These are phyloP conservation scores for Muschampia plurimacula DNA, from an alignment of 2,888 invertebrate genomes.

Conservation along the genomic window DNA sequence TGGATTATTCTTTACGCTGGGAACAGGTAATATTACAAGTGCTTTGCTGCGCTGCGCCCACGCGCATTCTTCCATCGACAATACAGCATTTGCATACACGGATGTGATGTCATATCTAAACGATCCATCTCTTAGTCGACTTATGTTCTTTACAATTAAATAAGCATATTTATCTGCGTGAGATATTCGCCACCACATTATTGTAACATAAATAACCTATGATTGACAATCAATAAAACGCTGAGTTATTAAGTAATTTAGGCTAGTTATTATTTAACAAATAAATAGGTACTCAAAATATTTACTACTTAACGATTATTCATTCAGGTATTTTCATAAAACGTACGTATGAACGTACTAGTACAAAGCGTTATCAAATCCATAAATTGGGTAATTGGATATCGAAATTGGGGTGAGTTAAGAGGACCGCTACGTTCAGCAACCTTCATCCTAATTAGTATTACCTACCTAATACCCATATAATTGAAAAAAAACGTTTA, in stretches of 20 bases:
- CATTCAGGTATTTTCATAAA: no score
- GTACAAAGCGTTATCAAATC: background rate
- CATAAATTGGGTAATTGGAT: background rate
- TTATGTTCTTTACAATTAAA: constrained; percentile 1
- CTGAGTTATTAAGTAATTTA: no score
- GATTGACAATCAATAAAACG: no score
- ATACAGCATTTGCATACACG: constrained; percentile 29
- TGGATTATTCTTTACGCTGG: constrained; percentile 76
- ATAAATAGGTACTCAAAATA: no score
- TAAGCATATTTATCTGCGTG: background rate
- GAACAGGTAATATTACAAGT: constrained; percentile 77
- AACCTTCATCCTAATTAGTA: background rate
- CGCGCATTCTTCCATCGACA: constrained; percentile 47
- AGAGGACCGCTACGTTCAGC: background rate
- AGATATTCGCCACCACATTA: background rate
- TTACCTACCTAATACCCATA: background rate
- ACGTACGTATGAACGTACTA: background rate
- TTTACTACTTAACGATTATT: background rate
- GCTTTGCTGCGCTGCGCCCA: constrained; percentile 61
- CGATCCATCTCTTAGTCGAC: background rate
- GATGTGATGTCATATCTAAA: constrained; percentile 32
- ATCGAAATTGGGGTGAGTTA: background rate
- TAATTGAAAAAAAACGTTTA: background rate
- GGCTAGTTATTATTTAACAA: no score
- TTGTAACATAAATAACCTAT: background rate